Evolutionary conservation across 2,888 invertebrate species (phyloP), one percentile per base, ranked within the genome.

Genomic region (Leptinotarsa juncta): DNA sequence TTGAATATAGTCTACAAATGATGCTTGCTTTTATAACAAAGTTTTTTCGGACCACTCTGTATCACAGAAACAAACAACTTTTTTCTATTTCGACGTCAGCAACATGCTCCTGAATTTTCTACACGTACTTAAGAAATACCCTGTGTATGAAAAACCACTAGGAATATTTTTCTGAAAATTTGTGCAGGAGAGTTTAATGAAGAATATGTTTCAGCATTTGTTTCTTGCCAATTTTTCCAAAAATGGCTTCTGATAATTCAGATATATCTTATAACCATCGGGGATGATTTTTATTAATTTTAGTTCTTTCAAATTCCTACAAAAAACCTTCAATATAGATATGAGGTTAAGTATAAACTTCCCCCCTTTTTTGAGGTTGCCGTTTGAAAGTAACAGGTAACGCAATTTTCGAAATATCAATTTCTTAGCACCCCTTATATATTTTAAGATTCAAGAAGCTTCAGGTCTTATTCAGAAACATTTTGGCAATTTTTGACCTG

Each of bases 101-200:
- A 65, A 65, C 65, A 65, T 65, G 65, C 65, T 65, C 26, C 65
- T 65, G 65, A 65, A 65, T 65, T 65, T 65, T 15, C 26, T 65
- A 65, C 65, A 65, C 65, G 65, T 65, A 65, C 65, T 65, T 15
- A 65, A 65, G 32, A 65, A 65, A 65, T 26, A 65, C 42, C 65
- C 65, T 26, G 23, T 80, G 65, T 65, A 71, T 42, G 67, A 77
- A 73, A 78, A 75, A 77, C 73, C 71, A 15, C 50, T 50, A 16
- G 50, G 4, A 50, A 50, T 50, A 50, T 16, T 50, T 50, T 50
- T 32, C 50, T 16, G 4, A 50, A 50, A 50, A 50, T 50, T 16
- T 16, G 50, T 50, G 50, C 16, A 50, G 50, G 50, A 4, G 50
- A 50, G 3, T 50, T 50, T 16, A 50, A 50, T 16, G 50, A 16